Base-by-base conservation (phyloP, 2,113 vertebrate species). In the Syngnathus floridae region DNA sequence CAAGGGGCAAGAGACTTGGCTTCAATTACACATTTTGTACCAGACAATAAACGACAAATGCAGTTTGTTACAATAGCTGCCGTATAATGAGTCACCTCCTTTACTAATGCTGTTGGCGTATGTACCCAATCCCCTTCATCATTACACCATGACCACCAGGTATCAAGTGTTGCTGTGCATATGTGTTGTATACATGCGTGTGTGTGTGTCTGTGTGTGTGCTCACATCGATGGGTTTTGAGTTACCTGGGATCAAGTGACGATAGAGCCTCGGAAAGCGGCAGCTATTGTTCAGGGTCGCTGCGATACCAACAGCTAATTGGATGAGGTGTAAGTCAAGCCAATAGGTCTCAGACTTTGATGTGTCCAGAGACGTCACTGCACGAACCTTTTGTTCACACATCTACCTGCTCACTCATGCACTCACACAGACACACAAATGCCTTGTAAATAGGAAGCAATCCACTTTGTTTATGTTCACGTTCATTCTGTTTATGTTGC, bases 281-380 rank as follows among this genome's bases (percentile, higher is more conserved):
- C 78, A 57, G 38, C 19, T 91, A 92, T 94, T 92, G 79, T 82
- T 91, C 88, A 88, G 89, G 88, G 85, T 87, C 87, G 79, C 89
- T 89, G 88, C 92, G 92, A 94, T 93, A 92, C 94, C 89, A 82
- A 66, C 7, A 75, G 90, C 92, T 96, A 96, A 97, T 95, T 95
- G 93, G 94, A 95, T 94, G 91, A 93, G 91, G 93, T 93, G 94
- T 93, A 96, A 94, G 91, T 90, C 88, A 87, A 94, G 90, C 92
- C 93, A 92, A 90, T 89, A 76, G 92, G 91, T 88, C 84, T 86
- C 86, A 41, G 85, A 90, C 93, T 94, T 93, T 94, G 92, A 95
- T 92, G 92, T 91, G 91, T 82, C 84, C 82, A 41, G 69, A 49
- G 58, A 62, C 69, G 63, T 80, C 75, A 74, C 31, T 48, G 65